Conservation (phyloP, 2,113 vertebrate species). For the Centrocercus urophasianus region DNA sequence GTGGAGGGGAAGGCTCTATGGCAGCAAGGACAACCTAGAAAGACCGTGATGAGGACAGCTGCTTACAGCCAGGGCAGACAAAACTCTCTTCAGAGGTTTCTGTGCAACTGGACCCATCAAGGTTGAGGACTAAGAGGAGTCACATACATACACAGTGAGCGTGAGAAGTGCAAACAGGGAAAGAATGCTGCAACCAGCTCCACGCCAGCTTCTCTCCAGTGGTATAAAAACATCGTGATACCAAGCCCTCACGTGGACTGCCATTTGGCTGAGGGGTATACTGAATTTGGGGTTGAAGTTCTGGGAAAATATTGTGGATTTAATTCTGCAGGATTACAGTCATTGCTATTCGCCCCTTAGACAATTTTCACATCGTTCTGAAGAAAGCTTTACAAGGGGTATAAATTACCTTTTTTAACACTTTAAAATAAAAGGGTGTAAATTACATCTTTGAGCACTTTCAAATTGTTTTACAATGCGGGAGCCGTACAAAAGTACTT, state of each 20-base stretch:
- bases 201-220: accelerated
- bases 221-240: neutral
- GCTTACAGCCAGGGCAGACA: neutral
- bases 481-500: neutral
- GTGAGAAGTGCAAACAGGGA: neutral
- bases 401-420: neutral
- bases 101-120: neutral
- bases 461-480: neutral
- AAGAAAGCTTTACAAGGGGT: neutral
- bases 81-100: neutral
- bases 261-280: neutral
- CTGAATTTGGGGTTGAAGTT: neutral
- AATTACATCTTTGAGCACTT: neutral
- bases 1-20: no score
- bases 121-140: neutral
- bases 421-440: neutral
- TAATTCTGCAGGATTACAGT: neutral
- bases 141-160: accelerated
- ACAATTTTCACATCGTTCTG: neutral
- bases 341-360: neutral
- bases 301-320: neutral
- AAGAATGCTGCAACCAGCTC: neutral
- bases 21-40: no score
- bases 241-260: accelerated
- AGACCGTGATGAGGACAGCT: no score